A percentile compares a stretch with the other conserved stretches of the same genome.
Conservation (phyloP, 2,888 invertebrate genomes). For the Cepaea hortensis region DNA sequence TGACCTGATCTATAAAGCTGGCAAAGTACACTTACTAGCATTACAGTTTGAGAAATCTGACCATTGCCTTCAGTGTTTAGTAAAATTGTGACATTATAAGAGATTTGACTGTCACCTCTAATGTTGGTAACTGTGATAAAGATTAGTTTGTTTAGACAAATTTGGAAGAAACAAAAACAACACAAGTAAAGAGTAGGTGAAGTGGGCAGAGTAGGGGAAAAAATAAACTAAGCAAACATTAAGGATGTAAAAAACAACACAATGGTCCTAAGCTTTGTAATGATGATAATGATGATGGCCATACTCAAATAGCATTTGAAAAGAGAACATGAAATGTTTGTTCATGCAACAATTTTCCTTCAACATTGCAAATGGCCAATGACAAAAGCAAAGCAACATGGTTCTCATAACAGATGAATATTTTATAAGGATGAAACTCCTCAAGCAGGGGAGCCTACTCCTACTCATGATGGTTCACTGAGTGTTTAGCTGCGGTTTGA, state of each 20-base stretch:
- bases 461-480: no score
- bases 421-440: neutral
- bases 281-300: conserved; percentile 31
- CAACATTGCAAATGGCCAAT: neutral
- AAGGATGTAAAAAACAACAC: neutral
- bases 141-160: no score
- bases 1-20: no score
- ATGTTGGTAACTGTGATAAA: no score
- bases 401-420: neutral
- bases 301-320: neutral
- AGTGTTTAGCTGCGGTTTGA: no score
- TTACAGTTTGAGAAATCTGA: no score
- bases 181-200: neutral
- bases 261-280: neutral
- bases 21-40: no score
- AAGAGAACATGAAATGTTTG: neutral
- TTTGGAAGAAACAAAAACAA: no score
- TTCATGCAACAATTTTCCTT: neutral
- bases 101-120: no score
- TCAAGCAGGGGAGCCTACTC: no score
- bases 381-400: neutral
- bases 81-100: no score
- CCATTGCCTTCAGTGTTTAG: no score
- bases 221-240: neutral
- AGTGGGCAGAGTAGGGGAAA: neutral